Evolutionary conservation across 1,140 invertebrate species (phyloP), one percentile per base, ranked within the genome.

Genomic region (Trichomalopsis sarcophagae): DNA sequence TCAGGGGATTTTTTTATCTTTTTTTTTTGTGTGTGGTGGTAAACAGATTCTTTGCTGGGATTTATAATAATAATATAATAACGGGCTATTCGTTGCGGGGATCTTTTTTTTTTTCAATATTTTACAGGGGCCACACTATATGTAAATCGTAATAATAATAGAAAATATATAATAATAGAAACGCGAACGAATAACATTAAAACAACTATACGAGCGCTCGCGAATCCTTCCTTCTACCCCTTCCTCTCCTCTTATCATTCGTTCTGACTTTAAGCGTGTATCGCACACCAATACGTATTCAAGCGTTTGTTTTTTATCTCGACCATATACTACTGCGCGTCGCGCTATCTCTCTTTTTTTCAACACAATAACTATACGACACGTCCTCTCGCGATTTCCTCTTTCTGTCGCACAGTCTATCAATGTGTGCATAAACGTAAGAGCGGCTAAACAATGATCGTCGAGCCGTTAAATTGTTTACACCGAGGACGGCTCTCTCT

Each of bases 101-200:
- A 79, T 82, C 11, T 36, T 71, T 82, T 36, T 36, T 71, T 82
- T 36, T 74, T 66, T 50, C 47, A 27, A 71, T 81, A 69, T 47
- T 69, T 0, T 81, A 36, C 36, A 71, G 36, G n/a, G 79, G 10
- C 7, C 80, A 82, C 80, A 82, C 44, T 74, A 82, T 74, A 36
- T 36, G 40, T 81, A 81, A 27, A n/a, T 62, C 6, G 9, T 62
- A 62, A 62, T 62, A 62, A n/a, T 62, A 62, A n/a, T 62, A 62
- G 5, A 62, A 62, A 62, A 62, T 62, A 62, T 62, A 62, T 62
- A 62, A 40, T 74, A 55, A 40, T 74, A 55, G 50, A 81, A 74
- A 73, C 69, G 21, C 69, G 80, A 62, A 62, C 55, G 55, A 33
- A 82, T 86, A 86, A 89, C 86, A 88, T 36, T 36, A 50, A 81